phyloP scores from a whole-genome alignment of 1,140 invertebrate species.

The Atta colombica region DNA sequence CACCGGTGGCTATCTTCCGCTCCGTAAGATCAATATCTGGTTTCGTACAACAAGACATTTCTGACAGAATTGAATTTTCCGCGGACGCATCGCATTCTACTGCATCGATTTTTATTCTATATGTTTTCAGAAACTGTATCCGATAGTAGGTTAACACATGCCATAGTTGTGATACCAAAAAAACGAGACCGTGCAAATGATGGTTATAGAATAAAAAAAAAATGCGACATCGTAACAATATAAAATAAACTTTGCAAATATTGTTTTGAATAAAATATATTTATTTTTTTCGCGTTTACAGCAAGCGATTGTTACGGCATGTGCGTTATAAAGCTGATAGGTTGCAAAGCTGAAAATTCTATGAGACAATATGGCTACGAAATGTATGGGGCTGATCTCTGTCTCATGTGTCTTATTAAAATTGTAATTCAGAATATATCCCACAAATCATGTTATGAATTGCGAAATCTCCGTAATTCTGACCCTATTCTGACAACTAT shows the following conservation, averaged over 20 bases:
- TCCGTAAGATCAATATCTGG: conserved; percentile 57
- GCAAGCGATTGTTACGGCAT: background rate
- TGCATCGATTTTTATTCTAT: conserved; percentile 47
- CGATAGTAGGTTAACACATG: conserved; percentile 37
- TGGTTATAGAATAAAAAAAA: background rate
- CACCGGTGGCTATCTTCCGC: conserved; percentile 47
- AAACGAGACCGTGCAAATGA: conserved; percentile 8
- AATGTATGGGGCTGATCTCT: background rate
- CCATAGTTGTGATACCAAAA: background rate
- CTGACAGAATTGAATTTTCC: conserved; percentile 47
- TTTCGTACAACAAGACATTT: conserved; percentile 43
- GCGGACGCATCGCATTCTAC: background rate
- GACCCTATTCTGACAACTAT: background rate
- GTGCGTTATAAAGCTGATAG: background rate
- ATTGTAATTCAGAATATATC: background rate
- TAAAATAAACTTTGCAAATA: conserved; percentile 10
- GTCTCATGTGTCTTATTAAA: conserved; percentile 49
- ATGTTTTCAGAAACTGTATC: conserved; percentile 40
- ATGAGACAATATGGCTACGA: background rate
- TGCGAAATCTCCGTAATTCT: background rate
- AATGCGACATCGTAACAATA: background rate
- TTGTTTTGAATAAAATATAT: conserved; percentile 16
- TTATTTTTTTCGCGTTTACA: background rate
- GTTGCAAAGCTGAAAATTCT: background rate
- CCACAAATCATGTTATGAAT: conserved; percentile 17